These are phyloP conservation scores for Sphyrna mokarran DNA, from an alignment of 2,113 vertebrate species.

Conservation along the genomic window DNA sequence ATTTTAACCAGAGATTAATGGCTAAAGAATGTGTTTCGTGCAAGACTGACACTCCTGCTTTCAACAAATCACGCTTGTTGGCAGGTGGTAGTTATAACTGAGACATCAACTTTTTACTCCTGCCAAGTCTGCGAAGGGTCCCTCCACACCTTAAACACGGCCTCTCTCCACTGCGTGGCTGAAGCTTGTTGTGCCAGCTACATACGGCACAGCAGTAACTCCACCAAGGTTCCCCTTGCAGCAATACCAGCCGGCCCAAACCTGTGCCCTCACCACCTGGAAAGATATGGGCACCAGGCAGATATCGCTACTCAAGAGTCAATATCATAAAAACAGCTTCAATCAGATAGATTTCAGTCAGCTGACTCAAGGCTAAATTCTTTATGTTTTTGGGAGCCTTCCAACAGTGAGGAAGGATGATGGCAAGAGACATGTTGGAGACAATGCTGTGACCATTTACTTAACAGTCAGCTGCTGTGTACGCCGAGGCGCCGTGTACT, in stretches of 20 bases:
- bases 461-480: too few relatives aligned
- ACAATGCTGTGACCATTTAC: too few relatives aligned
- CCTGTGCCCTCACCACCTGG: background rate
- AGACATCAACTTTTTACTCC: background rate
- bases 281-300: background rate
- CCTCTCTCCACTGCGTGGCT: background rate
- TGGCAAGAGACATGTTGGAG: background rate
- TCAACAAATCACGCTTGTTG: background rate
- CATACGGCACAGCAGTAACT: background rate
- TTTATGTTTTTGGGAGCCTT: background rate
- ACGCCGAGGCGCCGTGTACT: too few relatives aligned
- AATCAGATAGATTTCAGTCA: too few relatives aligned
- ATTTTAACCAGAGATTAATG: background rate
- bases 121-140: background rate
- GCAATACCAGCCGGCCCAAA: background rate
- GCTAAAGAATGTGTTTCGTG: background rate
- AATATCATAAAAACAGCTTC: too few relatives aligned
- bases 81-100: background rate
- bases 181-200: background rate
- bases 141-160: background rate
- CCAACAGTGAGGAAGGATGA: background rate
- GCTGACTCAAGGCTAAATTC: background rate
- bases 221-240: background rate
- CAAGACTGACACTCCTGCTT: background rate
- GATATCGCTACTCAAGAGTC: background rate